phyloP scores from a whole-genome alignment of 2,888 invertebrate species.

The Tetrapedia diversipes region DNA sequence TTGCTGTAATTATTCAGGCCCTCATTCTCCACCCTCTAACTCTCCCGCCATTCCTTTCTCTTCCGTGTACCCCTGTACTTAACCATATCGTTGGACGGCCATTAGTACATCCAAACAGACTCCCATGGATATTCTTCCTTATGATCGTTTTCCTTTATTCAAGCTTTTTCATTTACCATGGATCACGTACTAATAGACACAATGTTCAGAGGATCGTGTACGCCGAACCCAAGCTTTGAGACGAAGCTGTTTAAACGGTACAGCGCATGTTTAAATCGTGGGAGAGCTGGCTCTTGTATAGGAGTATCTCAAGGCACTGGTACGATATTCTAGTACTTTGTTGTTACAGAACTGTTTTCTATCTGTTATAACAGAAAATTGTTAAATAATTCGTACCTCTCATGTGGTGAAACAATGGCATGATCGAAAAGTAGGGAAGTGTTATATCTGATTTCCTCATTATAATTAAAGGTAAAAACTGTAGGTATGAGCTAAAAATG shows the following conservation, averaged over 20 bases:
- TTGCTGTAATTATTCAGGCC: slow-evolving; percentile 39
- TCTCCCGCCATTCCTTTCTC: neutral
- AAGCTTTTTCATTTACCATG: slow-evolving; percentile 28
- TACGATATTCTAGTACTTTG: too few species aligned
- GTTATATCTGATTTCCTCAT: too few species aligned
- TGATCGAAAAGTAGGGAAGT: too few species aligned
- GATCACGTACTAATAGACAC: slow-evolving; percentile 49
- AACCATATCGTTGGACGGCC: slow-evolving; percentile 27
- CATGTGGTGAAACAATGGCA: too few species aligned
- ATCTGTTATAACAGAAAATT: too few species aligned
- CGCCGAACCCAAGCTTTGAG: slow-evolving; percentile 2
- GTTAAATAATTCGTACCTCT: too few species aligned
- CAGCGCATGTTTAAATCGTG: slow-evolving; percentile 31
- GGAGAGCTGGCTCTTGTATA: slow-evolving; percentile 6
- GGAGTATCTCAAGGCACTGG: too few species aligned
- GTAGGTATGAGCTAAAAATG: too few species aligned
- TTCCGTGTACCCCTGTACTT: slow-evolving; percentile 1
- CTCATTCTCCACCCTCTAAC: neutral
- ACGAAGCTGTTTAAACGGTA: slow-evolving; percentile 42
- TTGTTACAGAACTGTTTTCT: too few species aligned
- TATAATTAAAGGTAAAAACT: too few species aligned
- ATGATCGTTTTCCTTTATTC: slow-evolving; percentile 42
- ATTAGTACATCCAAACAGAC: neutral
- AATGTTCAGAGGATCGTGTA: slow-evolving; percentile 18
- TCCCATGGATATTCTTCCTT: slow-evolving; percentile 33